Evolutionary conservation across 2,888 invertebrate species (phyloP), one percentile per base, ranked within the genome.

Genomic region (Petrophora chlorosata): DNA sequence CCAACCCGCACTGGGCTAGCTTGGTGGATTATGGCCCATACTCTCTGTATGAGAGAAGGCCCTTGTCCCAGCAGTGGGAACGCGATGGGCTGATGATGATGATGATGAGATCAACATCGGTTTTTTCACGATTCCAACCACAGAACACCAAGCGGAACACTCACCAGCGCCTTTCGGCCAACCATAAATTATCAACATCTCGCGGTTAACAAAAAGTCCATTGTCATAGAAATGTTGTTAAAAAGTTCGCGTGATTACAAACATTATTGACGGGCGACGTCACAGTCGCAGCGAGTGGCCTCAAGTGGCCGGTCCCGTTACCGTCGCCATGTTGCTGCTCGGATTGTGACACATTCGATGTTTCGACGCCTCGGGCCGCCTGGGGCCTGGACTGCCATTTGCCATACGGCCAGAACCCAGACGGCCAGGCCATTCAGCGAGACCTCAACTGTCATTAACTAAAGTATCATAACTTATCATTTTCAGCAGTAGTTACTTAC

Each of bases 271-370:
- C 33, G 14, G 13, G 29, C 28, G 23, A 50, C 51, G 48, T 53
- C 42, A 53, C 19, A 36, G 48, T 53, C 42, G 51, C 19, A 36
- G 13, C 35, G 12, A 36, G 34, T 52, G 44, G 33, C 47, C 41
- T 40, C 40, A 39, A 32, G 35, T 17, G 14, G 34, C 41, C 39
- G 29, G 33, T 52, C 42, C 52, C 56, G 56, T 56, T 56, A 52
- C 25, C 10, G 25, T 10, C 5, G 10, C 7, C 3, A n/a, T 16
- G 28, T 9, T 17, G n/a, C 25, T 22, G 29, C 23, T 43, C 23
- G 34, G 29, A 38, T 43, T 44, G 49, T 50, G 49, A 50, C 49
- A 50, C 49, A 50, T 50, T 39, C 38, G 14, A 17, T 17, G 43
- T 38, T 43, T 12, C 28, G 14, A 17, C 23, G 43, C 43, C 49